Evolutionary conservation across 2,113 vertebrate species (phyloP).

Genomic region (Mohoua ochrocephala): DNA sequence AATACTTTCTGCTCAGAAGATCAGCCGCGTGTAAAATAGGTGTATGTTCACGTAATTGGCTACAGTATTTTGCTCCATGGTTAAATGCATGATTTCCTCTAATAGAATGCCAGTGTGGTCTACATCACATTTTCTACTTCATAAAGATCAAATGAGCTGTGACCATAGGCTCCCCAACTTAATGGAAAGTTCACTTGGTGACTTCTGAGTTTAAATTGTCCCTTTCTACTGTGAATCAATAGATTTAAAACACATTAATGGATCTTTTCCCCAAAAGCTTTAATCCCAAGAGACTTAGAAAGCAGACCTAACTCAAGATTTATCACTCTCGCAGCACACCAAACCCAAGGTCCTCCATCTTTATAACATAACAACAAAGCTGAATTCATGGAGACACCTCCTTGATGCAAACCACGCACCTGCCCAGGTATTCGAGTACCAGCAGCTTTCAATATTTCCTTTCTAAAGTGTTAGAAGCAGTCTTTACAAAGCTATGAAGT

Average conservation of each 20-base stretch:
- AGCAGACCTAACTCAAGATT: conserved; percentile 42
- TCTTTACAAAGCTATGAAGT: neutral
- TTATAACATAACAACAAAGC: neutral
- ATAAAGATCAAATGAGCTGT: conserved; percentile 79
- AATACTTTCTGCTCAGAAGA: conserved; percentile 59
- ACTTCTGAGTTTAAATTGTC: conserved; percentile 69
- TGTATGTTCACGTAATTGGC: conserved; percentile 69
- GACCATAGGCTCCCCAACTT: conserved; percentile 71
- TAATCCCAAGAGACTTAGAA: conserved; percentile 27
- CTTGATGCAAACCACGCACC: neutral
- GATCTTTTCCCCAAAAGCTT: conserved; percentile 57
- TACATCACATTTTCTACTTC: conserved; percentile 77
- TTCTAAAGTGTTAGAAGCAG: neutral
- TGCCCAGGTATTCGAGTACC: neutral
- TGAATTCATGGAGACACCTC: conserved; percentile 1
- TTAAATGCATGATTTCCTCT: conserved; percentile 75
- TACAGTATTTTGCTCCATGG: conserved; percentile 72
- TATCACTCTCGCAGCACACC: conserved; percentile 16
- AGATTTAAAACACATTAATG: conserved; percentile 61
- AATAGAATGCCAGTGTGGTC: conserved; percentile 72
- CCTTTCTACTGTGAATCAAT: conserved; percentile 70
- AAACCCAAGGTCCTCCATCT: conserved; percentile 1
- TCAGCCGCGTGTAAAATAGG: conserved; percentile 70
- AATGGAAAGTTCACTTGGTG: conserved; percentile 75
- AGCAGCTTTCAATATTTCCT: neutral